Conservation (phyloP, 2,888 invertebrate species). For the Apamea crenata region DNA sequence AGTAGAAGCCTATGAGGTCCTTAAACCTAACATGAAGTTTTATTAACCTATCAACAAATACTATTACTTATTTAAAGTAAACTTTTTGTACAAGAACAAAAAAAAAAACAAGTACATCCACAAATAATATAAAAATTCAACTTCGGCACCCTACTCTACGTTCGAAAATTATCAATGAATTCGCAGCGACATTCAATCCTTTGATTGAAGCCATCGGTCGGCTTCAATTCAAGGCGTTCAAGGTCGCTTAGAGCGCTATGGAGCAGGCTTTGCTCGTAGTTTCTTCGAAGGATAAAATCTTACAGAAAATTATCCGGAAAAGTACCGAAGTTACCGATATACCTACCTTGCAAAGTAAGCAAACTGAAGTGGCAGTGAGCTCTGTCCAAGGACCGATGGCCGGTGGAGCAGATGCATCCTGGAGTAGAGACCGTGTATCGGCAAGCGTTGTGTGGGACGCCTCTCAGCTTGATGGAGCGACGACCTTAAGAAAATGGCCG, state of each 20-base stretch:
- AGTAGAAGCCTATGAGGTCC: too few relatives aligned
- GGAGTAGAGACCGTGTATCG: neutral
- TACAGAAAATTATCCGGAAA: neutral
- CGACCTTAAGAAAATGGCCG: too few relatives aligned
- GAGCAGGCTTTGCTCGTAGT: neutral
- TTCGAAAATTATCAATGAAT: neutral
- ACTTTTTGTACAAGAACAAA: neutral
- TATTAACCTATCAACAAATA: neutral
- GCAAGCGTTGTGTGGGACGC: too few relatives aligned
- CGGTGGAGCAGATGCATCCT: neutral
- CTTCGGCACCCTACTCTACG: neutral
- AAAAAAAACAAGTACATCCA: neutral
- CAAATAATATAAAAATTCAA: neutral
- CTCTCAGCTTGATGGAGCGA: too few relatives aligned
- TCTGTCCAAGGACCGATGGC: neutral
- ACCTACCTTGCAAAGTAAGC: neutral
- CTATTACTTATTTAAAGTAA: neutral
- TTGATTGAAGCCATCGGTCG: neutral
- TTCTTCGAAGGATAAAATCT: neutral
- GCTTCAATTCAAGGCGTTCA: neutral
- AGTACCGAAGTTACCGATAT: neutral
- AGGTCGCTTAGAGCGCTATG: neutral
- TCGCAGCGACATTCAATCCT: neutral
- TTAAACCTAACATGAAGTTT: neutral
- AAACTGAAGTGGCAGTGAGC: neutral